Conservation (phyloP, 1,140 invertebrate species). For the Schmidtea mediterranea region DNA sequence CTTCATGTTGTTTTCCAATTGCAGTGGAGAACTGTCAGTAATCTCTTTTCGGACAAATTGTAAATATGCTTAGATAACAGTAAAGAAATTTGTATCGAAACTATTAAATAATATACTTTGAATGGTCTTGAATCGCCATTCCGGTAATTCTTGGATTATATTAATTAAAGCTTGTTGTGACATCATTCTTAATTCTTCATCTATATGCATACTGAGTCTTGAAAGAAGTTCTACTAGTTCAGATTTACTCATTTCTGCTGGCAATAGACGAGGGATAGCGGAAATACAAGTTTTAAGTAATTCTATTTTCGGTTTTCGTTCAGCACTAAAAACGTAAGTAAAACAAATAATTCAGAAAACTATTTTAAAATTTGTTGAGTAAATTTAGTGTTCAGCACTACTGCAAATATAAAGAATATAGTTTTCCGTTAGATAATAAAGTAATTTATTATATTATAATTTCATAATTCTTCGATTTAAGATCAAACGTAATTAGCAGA, state of each 20-base stretch:
- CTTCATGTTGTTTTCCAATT: no score
- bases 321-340: constrained; percentile 33
- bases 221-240: constrained; percentile 73
- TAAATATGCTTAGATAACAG: no score
- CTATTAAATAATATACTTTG: constrained; percentile 13
- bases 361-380: background rate
- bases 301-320: constrained; percentile 88
- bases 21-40: no score
- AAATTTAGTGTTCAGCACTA: no score
- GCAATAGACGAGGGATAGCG: constrained; percentile 78
- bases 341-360: background rate
- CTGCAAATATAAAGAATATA: no score
- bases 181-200: constrained; percentile 37
- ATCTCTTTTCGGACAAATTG: no score
- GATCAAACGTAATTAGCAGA: background rate
- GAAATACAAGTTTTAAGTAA: constrained; percentile 89
- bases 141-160: constrained; percentile 70
- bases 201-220: constrained; percentile 52
- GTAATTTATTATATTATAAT: no score
- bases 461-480: no score
- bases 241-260: constrained; percentile 70
- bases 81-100: no score
- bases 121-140: constrained; percentile 42
- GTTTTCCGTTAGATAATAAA: no score
- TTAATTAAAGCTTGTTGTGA: constrained; percentile 86